Evolutionary conservation across 2,113 vertebrate genomes (phyloP).

Genomic region (Sinocyclocheilus maitianheensis): DNA sequence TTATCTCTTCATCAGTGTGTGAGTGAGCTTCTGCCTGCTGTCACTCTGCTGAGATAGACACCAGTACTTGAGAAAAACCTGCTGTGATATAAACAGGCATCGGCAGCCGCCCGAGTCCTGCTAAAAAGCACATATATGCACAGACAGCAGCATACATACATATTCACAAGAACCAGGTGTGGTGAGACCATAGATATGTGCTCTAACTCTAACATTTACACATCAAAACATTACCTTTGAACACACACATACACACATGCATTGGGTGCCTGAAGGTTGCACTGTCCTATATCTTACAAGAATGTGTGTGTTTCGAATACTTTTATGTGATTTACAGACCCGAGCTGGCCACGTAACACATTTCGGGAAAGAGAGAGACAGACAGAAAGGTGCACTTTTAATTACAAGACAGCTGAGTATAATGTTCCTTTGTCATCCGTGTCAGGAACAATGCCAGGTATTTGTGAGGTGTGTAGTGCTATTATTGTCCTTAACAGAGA

Average conservation of each 20-base stretch:
- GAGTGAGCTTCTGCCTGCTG: slow-evolving; percentile 36
- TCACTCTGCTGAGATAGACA: slow-evolving; percentile 6
- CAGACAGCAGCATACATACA: slow-evolving; percentile 8
- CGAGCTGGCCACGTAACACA: background rate
- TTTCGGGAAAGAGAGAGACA: background rate
- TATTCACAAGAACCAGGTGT: slow-evolving; percentile 33
- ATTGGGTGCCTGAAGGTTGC: background rate
- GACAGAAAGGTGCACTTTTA: background rate
- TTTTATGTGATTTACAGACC: slow-evolving; percentile 8
- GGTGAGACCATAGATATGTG: background rate
- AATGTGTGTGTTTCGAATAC: background rate
- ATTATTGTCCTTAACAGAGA: slow-evolving; percentile 30
- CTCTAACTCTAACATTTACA: background rate
- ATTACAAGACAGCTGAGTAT: background rate
- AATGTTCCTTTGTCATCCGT: slow-evolving; percentile 23
- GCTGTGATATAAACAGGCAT: background rate
- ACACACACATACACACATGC: background rate
- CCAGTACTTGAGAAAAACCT: slow-evolving; percentile 6
- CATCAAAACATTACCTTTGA: slow-evolving; percentile 1
- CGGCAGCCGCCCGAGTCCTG: background rate
- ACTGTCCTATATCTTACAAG: background rate
- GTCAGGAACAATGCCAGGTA: slow-evolving; percentile 32
- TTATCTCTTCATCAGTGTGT: slow-evolving; percentile 48
- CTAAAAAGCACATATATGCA: slow-evolving; percentile 6
- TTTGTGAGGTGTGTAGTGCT: slow-evolving; percentile 11